These are phyloP conservation scores for Drosophila suboccidentalis DNA, from an alignment of 2,888 invertebrate species.

Conservation along the genomic window DNA sequence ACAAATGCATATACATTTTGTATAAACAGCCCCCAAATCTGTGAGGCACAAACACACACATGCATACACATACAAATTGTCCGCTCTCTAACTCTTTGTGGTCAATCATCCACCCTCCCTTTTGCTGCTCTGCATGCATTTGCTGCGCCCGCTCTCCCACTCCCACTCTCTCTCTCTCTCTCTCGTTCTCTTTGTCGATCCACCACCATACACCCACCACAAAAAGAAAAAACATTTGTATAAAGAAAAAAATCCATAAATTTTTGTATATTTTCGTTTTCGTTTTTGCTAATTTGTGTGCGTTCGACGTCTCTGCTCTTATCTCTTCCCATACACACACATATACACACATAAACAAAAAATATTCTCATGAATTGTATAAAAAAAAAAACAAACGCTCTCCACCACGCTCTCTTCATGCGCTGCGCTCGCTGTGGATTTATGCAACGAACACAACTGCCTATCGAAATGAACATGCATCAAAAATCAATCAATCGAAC, in stretches of 20 bases:
- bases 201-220: slow-evolving; percentile 49
- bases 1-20: slow-evolving; percentile 26
- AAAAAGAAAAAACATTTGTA: slow-evolving; percentile 54
- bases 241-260: slow-evolving; percentile 55
- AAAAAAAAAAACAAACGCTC: slow-evolving; percentile 63
- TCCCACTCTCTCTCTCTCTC: slow-evolving; percentile 6
- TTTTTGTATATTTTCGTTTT: slow-evolving; percentile 66
- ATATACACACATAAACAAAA: slow-evolving; percentile 38
- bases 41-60: slow-evolving; percentile 14
- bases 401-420: slow-evolving; percentile 77
- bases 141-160: slow-evolving; percentile 45
- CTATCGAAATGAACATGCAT: slow-evolving; percentile 55
- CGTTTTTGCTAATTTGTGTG: slow-evolving; percentile 78
- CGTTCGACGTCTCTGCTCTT: slow-evolving; percentile 79
- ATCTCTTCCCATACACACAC: slow-evolving; percentile 72
- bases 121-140: slow-evolving; percentile 56
- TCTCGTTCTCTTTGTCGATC: slow-evolving; percentile 36
- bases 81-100: slow-evolving; percentile 48
- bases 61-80: slow-evolving; percentile 7
- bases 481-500: slow-evolving; percentile 38
- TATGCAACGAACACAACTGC: slow-evolving; percentile 39
- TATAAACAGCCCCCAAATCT: slow-evolving; percentile 38
- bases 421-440: slow-evolving; percentile 78
- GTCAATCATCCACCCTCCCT: slow-evolving; percentile 37
- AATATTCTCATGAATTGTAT: slow-evolving; percentile 67